Evolutionary conservation across 2,797 vertebrate species (phyloP).

Genomic region (Limnodromus scolopaceus): DNA sequence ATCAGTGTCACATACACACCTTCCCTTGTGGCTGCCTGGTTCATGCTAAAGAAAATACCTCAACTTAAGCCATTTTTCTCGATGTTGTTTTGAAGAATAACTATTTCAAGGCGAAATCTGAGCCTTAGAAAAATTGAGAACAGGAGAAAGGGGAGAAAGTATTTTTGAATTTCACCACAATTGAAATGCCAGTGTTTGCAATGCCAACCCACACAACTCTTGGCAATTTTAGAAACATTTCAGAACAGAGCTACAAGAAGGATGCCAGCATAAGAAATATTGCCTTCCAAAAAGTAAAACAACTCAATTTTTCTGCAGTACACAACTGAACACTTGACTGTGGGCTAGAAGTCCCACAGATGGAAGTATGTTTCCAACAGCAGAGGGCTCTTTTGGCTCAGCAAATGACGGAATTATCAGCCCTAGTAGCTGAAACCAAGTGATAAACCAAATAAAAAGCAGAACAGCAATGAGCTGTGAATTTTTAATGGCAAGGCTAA

Average conservation of each 20-base stretch:
- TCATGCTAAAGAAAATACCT: neutral
- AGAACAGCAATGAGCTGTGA: neutral
- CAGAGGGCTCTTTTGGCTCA: conserved; percentile 54
- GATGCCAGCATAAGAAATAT: neutral
- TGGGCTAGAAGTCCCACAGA: neutral
- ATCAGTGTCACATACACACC: neutral
- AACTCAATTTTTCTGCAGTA: neutral
- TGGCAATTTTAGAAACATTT: neutral
- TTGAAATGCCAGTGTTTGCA: conserved; percentile 5
- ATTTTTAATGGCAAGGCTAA: neutral
- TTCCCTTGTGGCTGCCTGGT: neutral
- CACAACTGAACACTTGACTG: neutral
- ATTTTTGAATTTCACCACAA: neutral
- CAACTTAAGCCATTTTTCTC: neutral
- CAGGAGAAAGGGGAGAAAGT: neutral
- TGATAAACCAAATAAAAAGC: conserved; percentile 26
- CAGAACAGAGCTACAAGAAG: neutral
- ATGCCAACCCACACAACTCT: neutral
- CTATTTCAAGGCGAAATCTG: neutral
- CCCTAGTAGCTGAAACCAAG: neutral
- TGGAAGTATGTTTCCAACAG: neutral
- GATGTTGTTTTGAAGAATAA: neutral
- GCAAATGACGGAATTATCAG: neutral
- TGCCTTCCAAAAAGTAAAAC: neutral
- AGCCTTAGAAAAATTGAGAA: neutral